Base-by-base conservation (phyloP, 2,797 vertebrate genomes). In the Pygocentrus nattereri region DNA sequence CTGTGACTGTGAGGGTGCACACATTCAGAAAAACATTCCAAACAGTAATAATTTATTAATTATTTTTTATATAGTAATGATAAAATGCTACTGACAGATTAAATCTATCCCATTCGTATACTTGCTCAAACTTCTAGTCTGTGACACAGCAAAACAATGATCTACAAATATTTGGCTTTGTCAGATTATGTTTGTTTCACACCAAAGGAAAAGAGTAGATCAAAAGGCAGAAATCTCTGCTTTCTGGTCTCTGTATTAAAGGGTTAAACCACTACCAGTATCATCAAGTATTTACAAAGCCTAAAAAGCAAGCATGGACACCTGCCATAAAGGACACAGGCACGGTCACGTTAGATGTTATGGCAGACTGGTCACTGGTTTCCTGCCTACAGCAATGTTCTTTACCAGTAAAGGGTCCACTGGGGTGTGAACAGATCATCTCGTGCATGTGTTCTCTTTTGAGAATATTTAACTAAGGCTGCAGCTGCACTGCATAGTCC, bases 201-300 rank as follows among this genome's bases (percentile, higher is more conserved):
- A 58, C 13, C 23, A 25, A 59, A 27, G 8, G 11, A 25, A 0
- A 25, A 59, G 18, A 19, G 18, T 52, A 52, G 16, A 52, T 52
- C 18, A 52, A 52, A 21, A 15, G 15, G 23, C 23, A 59, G n/a
- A 59, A 23, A 13, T 12, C 23, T n/a, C 54, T 58, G n/a, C 1
- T 25, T 59, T 5, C 6, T 56, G 19, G 8, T 5, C 5, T 5
- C n/a, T 3, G 25, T 10, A 25, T 59, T 27, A 25, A 59, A 59
- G 23, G 11, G 25, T 31, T 62, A 64, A 64, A 85, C 79, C 2
- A 75, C 84, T 87, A 91, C 90, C 88, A 93, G 86, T 83, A 87
- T 87, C 88, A 87, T 91, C 84, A 87, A 88, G 89, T 87, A 81
- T 84, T 89, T 85, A 88, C 78, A 87, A 82, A 85, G 88, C 84